Conservation (phyloP, 2,113 vertebrate species). For the Hymenochirus boettgeri region DNA sequence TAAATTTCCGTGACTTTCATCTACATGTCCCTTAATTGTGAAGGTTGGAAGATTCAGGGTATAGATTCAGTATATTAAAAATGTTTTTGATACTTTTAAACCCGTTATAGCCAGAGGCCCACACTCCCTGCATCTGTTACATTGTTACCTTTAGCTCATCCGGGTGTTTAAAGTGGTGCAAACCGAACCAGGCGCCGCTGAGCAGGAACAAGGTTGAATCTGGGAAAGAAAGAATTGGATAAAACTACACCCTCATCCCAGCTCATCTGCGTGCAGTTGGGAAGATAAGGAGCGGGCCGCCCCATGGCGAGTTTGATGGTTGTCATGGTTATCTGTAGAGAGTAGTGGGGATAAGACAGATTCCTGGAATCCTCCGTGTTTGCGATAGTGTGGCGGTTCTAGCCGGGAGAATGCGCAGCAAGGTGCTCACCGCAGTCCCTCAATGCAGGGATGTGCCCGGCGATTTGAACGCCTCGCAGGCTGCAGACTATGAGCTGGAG, state of each 20-base stretch:
- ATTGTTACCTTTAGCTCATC: too few species aligned
- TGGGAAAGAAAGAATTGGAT: neutral
- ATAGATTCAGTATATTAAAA: too few species aligned
- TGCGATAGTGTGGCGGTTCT: conserved; percentile 27
- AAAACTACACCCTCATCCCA: neutral
- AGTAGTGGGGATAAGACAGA: conserved; percentile 47
- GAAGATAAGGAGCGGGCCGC: conserved; percentile 19
- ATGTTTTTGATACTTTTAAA: too few species aligned
- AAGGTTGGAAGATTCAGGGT: too few species aligned
- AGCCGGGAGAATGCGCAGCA: conserved; percentile 15
- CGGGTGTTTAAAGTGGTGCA: too few species aligned
- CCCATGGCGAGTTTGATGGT: conserved; percentile 49
- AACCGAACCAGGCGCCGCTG: neutral
- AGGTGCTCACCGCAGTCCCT: conserved; percentile 13
- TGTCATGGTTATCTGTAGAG: conserved; percentile 67
- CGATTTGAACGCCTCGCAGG: conserved; percentile 10
- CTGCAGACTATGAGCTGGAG: conserved; percentile 35
- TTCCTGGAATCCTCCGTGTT: conserved; percentile 11
- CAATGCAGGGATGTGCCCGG: conserved; percentile 1
- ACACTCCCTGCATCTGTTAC: too few species aligned
- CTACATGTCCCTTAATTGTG: too few species aligned
- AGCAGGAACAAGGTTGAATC: neutral
- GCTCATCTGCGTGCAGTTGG: conserved; percentile 19
- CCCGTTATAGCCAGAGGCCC: too few species aligned
- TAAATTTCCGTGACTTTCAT: too few species aligned